Evolutionary conservation across 2,113 vertebrate genomes (phyloP).

Genomic region (Corvus moneduloides): DNA sequence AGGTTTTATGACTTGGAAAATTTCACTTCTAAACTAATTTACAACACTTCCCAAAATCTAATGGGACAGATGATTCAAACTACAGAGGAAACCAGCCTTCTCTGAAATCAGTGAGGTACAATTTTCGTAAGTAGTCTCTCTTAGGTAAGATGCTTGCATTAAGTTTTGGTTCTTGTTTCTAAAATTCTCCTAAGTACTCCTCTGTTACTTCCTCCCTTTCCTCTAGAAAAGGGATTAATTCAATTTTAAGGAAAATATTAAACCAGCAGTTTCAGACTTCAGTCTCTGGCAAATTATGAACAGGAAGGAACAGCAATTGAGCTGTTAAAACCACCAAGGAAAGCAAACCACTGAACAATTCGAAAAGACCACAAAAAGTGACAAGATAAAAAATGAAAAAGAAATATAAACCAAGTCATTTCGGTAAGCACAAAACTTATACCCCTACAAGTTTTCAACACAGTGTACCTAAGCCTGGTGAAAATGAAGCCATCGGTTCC

Average conservation of each 20-base stretch:
- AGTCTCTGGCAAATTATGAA: neutral
- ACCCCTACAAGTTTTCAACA: neutral
- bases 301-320: neutral
- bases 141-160: neutral
- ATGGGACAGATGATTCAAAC: neutral
- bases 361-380: neutral
- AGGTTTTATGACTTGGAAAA: slow-evolving; percentile 19
- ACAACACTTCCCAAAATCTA: neutral
- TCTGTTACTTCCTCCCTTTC: neutral
- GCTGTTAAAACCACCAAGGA: neutral
- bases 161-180: neutral
- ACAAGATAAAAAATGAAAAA: neutral
- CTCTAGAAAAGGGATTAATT: neutral
- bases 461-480: neutral
- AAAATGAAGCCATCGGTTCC: neutral
- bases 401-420: neutral
- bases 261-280: neutral
- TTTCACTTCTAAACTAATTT: slow-evolving; percentile 35
- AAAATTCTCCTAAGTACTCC: neutral
- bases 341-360: neutral
- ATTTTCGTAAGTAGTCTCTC: neutral
- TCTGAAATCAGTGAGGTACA: neutral
- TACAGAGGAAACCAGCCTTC: neutral
- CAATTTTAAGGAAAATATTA: neutral
- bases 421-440: neutral